Percentiles rank a stretch among this genome's conserved stretches.
Evolutionary conservation across 23 tunicate genomes (phyloP).

Genomic region (Aplidium turbinatum): DNA sequence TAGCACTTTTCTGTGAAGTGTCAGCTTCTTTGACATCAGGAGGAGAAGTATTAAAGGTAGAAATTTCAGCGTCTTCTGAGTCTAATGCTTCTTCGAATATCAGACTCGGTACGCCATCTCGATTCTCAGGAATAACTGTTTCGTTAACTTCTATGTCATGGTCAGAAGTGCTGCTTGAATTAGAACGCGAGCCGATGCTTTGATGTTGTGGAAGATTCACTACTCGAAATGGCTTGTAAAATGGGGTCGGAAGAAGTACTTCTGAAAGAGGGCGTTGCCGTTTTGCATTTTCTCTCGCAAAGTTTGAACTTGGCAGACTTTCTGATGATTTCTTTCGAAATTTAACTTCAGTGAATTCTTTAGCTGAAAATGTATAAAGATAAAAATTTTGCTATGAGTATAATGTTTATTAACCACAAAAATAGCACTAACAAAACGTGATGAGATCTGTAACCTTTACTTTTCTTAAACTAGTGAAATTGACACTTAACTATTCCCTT

Average conservation of each 20-base stretch:
- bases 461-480: too few relatives aligned
- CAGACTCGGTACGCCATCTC: constrained; percentile 17
- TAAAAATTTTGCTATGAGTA: too few relatives aligned
- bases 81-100: constrained; percentile 25
- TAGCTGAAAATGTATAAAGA: not conserved
- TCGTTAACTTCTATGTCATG: not conserved
- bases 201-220: not conserved
- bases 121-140: not conserved
- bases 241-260: not conserved
- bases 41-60: too few relatives aligned
- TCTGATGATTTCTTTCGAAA: not conserved
- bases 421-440: too few relatives aligned
- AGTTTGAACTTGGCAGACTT: not conserved
- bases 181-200: not conserved
- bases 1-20: too few relatives aligned
- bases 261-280: constrained; percentile 5
- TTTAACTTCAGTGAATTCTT: not conserved
- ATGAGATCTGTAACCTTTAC: too few relatives aligned
- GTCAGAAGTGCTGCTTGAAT: not conserved
- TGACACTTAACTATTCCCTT: too few relatives aligned
- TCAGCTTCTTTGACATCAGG: too few relatives aligned
- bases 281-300: not conserved
- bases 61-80: too few relatives aligned
- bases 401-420: too few relatives aligned
- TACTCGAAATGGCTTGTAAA: constrained; percentile 24